Evolutionary conservation across 2,888 invertebrate species (phyloP), one percentile per base, ranked within the genome.

Genomic region (Drosophila tanythrix): DNA sequence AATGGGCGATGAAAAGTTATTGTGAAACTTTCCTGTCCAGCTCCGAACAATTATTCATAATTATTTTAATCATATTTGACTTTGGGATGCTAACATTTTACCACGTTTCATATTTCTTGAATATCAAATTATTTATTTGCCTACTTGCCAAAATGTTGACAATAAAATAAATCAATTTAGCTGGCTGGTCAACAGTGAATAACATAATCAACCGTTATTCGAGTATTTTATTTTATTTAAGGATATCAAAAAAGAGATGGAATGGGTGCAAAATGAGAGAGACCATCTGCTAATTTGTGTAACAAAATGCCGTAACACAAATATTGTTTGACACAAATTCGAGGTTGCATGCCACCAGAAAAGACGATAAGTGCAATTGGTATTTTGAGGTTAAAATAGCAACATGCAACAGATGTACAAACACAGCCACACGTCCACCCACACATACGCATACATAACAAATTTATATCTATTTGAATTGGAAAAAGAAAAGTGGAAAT

Each of bases 391-490:
- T 43, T 48, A 36, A 59, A 52, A 65, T 36, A 59, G 25, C 33
- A 33, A 55, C 46, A 46, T 36, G 43, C 15, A 33, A 27, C 31
- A 31, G 27, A 31, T 35, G 53, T 48, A 27, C 18, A 59, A 31
- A 48, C 27, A 56, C 25, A 31, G 6, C 7, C 31, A 40, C 21
- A n/a, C 25, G 21, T 52, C 8, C 52, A 43, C 13, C 38, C 38
- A 40, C 36, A 29, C 18, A 51, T n/a, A 52, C 36, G 36, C 40
- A 36, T 21, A 40, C 6, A 38, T 48, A 29, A 18, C 31, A 43
- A 65, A 70, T 56, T 52, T 52, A 77, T 74, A 74, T 67, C 36
- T 68, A 77, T 67, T 68, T 62, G 66, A 83, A 77, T 80, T 69
- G 56, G 69, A 70, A 68, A 81, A 60, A 63, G 59, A 69, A 71